phyloP scores from a whole-genome alignment of 2,797 vertebrate species.

The Heliangelus exortis region DNA sequence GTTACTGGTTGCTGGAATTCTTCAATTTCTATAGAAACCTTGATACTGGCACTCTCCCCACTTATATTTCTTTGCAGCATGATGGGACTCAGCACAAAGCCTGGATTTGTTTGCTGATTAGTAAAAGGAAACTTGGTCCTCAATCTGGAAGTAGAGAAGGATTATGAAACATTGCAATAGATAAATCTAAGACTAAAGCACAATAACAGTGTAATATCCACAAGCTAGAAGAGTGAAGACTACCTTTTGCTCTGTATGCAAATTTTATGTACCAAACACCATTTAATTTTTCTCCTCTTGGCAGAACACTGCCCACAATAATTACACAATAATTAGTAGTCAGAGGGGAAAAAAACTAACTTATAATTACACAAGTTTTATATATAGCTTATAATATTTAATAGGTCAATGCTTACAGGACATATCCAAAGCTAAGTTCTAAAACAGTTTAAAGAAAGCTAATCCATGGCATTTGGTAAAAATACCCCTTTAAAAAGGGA shows the following conservation, averaged over 20 bases:
- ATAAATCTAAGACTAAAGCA: background rate
- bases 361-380: slow-evolving; percentile 8
- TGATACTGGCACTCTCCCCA: slow-evolving; percentile 89
- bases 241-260: background rate
- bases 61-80: slow-evolving; percentile 86
- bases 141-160: slow-evolving; percentile 81
- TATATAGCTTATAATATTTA: background rate
- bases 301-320: background rate
- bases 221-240: slow-evolving; percentile 8
- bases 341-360: background rate
- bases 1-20: slow-evolving; percentile 96
- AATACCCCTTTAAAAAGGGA: fast-evolving
- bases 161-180: slow-evolving; percentile 16
- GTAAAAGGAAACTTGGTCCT: slow-evolving; percentile 84
- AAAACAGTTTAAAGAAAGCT: background rate
- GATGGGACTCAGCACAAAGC: slow-evolving; percentile 91
- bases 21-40: slow-evolving; percentile 96
- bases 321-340: background rate
- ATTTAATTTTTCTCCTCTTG: background rate
- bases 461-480: background rate
- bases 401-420: background rate
- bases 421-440: background rate
- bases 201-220: background rate
- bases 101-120: slow-evolving; percentile 86
- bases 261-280: background rate